These are phyloP conservation scores for Acanthurus leucopareius DNA, from an alignment of 2,797 vertebrate genomes.

Conservation along the genomic window DNA sequence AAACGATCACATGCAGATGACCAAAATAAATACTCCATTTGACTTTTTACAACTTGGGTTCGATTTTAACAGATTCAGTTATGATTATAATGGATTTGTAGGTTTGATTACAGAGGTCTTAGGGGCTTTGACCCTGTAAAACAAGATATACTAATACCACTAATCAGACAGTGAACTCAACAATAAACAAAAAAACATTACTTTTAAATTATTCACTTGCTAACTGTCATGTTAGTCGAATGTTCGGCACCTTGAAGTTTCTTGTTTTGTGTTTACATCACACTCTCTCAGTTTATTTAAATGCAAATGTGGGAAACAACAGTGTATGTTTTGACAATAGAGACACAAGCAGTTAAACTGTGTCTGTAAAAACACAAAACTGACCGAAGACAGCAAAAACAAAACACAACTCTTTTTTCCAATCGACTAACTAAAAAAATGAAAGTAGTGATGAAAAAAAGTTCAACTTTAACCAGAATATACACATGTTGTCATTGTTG, in stretches of 20 bases:
- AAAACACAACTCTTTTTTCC: neutral
- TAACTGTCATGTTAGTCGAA: neutral
- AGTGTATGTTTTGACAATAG: slow-evolving; percentile 1
- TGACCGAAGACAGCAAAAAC: neutral
- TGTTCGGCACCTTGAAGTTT: neutral
- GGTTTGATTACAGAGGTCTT: no score
- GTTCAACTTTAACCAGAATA: no score
- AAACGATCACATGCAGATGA: no score
- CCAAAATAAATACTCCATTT: no score
- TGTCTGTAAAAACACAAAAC: neutral
- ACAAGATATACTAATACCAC: no score
- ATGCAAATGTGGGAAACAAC: slow-evolving; percentile 8
- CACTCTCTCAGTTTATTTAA: neutral
- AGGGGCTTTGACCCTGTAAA: no score
- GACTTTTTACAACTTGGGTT: no score
- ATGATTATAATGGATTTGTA: no score
- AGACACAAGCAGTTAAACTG: neutral
- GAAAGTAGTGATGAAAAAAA: no score
- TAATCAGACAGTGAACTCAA: neutral
- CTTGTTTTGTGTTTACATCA: neutral
- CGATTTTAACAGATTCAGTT: no score
- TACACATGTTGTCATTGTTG: neutral
- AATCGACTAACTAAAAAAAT: no score
- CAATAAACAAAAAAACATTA: neutral
- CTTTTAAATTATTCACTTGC: neutral